Conservation (phyloP, 2,888 invertebrate species). For the Thecocarcelia acutangulata region DNA sequence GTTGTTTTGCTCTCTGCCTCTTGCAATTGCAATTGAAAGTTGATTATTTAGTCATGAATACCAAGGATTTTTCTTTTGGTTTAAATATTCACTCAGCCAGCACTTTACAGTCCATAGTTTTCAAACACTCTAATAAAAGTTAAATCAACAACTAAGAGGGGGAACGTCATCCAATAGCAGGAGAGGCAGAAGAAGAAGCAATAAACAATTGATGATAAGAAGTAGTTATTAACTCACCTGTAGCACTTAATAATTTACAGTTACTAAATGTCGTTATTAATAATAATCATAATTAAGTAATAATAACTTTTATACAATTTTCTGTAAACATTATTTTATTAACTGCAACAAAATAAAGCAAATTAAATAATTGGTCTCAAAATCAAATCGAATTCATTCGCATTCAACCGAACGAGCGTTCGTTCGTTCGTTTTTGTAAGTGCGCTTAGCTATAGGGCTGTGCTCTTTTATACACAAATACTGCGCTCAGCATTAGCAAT, state of each 20-base stretch:
- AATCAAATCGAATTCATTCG: constrained; percentile 10
- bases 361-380: not conserved
- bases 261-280: constrained; percentile 32
- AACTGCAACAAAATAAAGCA: not conserved
- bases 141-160: not conserved
- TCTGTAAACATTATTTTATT: constrained; percentile 6
- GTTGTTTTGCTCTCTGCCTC: too few species aligned
- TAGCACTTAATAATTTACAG: constrained; percentile 31
- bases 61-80: not conserved
- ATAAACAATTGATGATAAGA: not conserved
- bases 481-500: too few species aligned
- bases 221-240: constrained; percentile 50
- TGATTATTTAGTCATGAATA: constrained; percentile 25
- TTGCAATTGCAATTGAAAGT: constrained; percentile 30
- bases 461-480: too few species aligned
- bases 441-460: too few species aligned
- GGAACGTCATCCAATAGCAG: too few species aligned
- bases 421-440: too few species aligned
- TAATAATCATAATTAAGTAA: constrained; percentile 26
- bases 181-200: not conserved
- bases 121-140: constrained; percentile 17
- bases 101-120: constrained; percentile 37
- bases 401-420: constrained; percentile 18
- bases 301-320: constrained; percentile 15
- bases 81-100: constrained; percentile 24